These are phyloP conservation scores for Ceratitis capitata DNA, from an alignment of 1,140 invertebrate species.

Conservation along the genomic window DNA sequence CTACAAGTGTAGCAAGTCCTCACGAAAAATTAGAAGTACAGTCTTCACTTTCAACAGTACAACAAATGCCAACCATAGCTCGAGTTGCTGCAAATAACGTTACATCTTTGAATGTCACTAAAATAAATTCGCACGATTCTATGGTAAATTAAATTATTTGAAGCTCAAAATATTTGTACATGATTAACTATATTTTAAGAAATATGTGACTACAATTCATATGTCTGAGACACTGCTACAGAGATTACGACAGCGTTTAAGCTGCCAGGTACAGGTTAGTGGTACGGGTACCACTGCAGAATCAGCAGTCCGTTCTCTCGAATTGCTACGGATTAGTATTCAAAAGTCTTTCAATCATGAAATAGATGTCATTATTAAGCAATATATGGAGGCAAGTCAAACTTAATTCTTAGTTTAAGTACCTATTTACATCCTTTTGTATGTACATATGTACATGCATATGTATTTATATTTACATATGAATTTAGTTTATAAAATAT, in stretches of 20 bases:
- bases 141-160: slow-evolving; percentile 44
- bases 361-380: slow-evolving; percentile 70
- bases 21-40: slow-evolving; percentile 44
- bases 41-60: background rate
- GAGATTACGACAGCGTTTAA: slow-evolving; percentile 55
- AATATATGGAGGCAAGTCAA: slow-evolving; percentile 69
- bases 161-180: background rate
- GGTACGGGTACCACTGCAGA: slow-evolving; percentile 56
- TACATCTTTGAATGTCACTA: slow-evolving; percentile 15
- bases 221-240: slow-evolving; percentile 61
- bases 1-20: slow-evolving; percentile 57
- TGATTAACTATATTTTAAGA: slow-evolving; percentile 51
- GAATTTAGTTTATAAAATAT: no score
- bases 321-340: slow-evolving; percentile 72
- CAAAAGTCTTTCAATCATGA: slow-evolving; percentile 74
- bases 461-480: background rate
- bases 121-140: background rate
- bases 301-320: slow-evolving; percentile 70
- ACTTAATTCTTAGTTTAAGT: no score
- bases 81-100: background rate
- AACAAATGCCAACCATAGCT: background rate
- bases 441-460: background rate
- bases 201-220: slow-evolving; percentile 59
- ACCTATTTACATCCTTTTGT: no score
- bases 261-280: slow-evolving; percentile 49